These are phyloP conservation scores for Dallia pectoralis DNA, from an alignment of 2,797 vertebrate species.

Conservation along the genomic window DNA sequence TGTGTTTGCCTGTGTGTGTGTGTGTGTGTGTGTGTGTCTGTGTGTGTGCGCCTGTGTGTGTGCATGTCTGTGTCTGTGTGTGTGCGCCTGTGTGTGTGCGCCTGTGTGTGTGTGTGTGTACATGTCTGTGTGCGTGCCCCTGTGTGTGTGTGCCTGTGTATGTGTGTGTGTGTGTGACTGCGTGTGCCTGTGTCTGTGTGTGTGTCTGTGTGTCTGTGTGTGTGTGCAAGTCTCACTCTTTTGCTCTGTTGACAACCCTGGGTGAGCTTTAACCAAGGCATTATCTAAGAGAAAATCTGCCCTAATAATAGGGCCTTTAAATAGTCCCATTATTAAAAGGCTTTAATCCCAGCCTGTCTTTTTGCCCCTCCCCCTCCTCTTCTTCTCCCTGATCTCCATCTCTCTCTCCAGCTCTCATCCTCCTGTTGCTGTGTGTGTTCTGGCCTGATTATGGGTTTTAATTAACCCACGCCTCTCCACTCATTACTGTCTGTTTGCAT, in stretches of 20 bases:
- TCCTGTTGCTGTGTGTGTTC: constrained; percentile 5
- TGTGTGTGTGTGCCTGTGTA: constrained; percentile 17
- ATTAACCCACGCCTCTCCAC: constrained; percentile 38
- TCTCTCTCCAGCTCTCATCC: neutral
- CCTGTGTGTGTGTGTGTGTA: neutral
- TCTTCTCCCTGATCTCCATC: neutral
- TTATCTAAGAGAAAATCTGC: constrained; percentile 46
- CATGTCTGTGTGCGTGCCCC: neutral
- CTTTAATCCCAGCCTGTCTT: constrained; percentile 46
- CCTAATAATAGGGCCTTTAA: constrained; percentile 44
- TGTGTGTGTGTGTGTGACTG: neutral
- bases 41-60: neutral
- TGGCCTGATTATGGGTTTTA: constrained; percentile 27
- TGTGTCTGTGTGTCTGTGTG: constrained; percentile 1
- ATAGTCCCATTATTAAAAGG: constrained; percentile 53
- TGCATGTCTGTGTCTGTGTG: constrained; percentile 24
- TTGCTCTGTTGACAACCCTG: constrained; percentile 32
- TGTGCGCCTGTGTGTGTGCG: neutral
- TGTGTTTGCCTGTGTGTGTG: constrained; percentile 29
- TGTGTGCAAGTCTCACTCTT: constrained; percentile 2
- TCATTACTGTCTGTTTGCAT: constrained; percentile 23
- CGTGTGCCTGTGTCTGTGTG: constrained; percentile 20
- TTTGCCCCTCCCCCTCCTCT: constrained; percentile 30
- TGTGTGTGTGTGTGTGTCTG: neutral
- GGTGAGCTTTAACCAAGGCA: constrained; percentile 15